Conservation (phyloP, 1,140 invertebrate genomes). For the Alviniconcha marisindica region DNA sequence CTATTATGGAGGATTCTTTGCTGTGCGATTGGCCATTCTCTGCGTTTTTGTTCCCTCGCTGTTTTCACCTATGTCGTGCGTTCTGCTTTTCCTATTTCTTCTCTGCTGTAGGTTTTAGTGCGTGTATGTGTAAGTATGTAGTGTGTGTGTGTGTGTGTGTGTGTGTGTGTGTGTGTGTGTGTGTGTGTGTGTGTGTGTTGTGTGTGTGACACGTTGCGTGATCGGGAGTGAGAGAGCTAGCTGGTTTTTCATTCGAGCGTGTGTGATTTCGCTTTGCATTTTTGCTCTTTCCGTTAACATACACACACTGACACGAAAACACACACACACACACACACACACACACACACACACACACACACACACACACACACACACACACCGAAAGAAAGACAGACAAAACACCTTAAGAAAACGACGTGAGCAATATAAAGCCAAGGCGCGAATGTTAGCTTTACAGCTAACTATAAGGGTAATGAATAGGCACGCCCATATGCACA, state of each 20-base stretch:
- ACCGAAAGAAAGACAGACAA: too few relatives aligned
- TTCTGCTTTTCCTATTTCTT: background rate
- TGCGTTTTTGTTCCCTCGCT: background rate
- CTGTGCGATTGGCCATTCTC: background rate
- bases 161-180: slow-evolving; percentile 23
- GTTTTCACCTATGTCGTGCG: background rate
- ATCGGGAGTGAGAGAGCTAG: background rate
- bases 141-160: slow-evolving; percentile 16
- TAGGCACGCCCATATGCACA: too few relatives aligned
- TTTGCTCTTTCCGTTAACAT: too few relatives aligned
- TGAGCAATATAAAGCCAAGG: too few relatives aligned
- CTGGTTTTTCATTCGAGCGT: too few relatives aligned
- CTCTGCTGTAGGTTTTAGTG: background rate
- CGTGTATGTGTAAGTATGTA: background rate
- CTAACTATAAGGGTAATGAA: too few relatives aligned
- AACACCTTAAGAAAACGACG: too few relatives aligned
- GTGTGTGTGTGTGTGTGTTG: slow-evolving; percentile 15
- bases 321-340: background rate
- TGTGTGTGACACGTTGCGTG: background rate
- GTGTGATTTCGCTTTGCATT: too few relatives aligned
- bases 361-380: background rate
- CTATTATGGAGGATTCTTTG: background rate
- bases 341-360: background rate
- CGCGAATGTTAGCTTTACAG: too few relatives aligned
- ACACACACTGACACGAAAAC: too few relatives aligned